Conservation (phyloP, 2,888 invertebrate genomes). For the Synanthedon tipuliformis region DNA sequence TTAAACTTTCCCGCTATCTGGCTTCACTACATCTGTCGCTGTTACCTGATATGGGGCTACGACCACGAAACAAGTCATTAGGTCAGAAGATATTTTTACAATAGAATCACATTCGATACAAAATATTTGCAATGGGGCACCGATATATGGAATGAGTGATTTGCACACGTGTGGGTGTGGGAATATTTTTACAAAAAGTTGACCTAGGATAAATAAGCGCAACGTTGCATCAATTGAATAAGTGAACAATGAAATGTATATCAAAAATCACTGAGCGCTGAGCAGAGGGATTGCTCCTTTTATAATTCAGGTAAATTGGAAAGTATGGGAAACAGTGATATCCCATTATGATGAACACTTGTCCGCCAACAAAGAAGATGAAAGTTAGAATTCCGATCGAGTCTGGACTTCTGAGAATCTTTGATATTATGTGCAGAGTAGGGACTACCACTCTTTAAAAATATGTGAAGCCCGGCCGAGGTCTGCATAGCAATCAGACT, state of each 20-base stretch:
- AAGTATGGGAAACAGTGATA: neutral
- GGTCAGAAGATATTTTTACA: slow-evolving; percentile 38
- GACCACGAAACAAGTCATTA: slow-evolving; percentile 48
- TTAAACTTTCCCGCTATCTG: slow-evolving; percentile 48
- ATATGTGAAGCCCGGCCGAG: too few relatives aligned
- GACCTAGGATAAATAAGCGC: slow-evolving; percentile 25
- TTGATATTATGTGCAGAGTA: too few relatives aligned
- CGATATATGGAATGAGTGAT: slow-evolving; percentile 12
- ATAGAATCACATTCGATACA: slow-evolving; percentile 17
- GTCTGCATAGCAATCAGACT: too few relatives aligned
- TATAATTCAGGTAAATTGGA: neutral
- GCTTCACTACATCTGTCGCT: slow-evolving; percentile 51
- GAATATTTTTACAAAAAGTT: slow-evolving; percentile 24
- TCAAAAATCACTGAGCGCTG: neutral
- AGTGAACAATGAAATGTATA: slow-evolving; percentile 18
- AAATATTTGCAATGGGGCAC: slow-evolving; percentile 6
- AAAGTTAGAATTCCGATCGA: too few relatives aligned
- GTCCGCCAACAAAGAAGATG: too few relatives aligned
- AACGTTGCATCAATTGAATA: slow-evolving; percentile 28
- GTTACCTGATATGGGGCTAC: slow-evolving; percentile 44
- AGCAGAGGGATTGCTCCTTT: neutral
- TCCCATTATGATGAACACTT: too few relatives aligned
- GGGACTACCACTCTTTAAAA: too few relatives aligned
- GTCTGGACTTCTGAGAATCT: too few relatives aligned
- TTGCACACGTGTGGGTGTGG: slow-evolving; percentile 57